Evolutionary conservation across 2,797 vertebrate genomes (phyloP), one percentile per base, ranked within the genome.

Genomic region (Notolepis coatsorum): DNA sequence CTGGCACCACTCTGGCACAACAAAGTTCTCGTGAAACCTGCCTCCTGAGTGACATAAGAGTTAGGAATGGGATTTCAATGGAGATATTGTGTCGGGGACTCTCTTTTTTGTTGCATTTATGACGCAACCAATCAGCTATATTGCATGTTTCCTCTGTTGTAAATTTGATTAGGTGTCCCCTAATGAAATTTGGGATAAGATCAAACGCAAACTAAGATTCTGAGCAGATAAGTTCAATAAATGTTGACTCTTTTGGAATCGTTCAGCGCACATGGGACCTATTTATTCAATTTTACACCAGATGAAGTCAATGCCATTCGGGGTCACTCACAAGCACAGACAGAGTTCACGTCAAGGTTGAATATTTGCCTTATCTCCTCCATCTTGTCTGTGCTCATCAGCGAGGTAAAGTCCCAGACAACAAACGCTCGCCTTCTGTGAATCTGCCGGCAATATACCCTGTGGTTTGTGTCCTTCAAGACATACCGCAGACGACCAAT

Each of bases 321-420:
- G 78, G 91, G 89, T 91, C 86, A 82, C 37, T 91, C 86, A 82
- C 37, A 58, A 74, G 74, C 87, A 88, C 78, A 73, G 8, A 25
- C 80, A 86, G 73, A 80, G 92, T 92, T 94, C 92, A 93, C 18
- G 47, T 68, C 67, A 47, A 80, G 91, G 91, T 92, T 88, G 91
- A 82, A 91, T 90, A 85, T 84, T 86, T 89, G 57, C 60, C 81
- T 89, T 91, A 91, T 91, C 91, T 85, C 70, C 27, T 76, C 66
- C 88, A 92, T 91, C 88, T 90, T 84, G 85, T 82, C 79, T 84
- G 68, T 78, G 54, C 71, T 75, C 71, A 89, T 85, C 84, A 77
- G 81, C 74, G 61, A 87, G 77, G 84, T 85, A 76, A 77, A 82
- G 65, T 77, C 80, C 37, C 51, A 45, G 66, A 81, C 79, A 85